A percentile compares a stretch with the other conserved stretches of the same genome.
Conservation (phyloP, 1,140 invertebrate genomes). For the Atta cephalotes region DNA sequence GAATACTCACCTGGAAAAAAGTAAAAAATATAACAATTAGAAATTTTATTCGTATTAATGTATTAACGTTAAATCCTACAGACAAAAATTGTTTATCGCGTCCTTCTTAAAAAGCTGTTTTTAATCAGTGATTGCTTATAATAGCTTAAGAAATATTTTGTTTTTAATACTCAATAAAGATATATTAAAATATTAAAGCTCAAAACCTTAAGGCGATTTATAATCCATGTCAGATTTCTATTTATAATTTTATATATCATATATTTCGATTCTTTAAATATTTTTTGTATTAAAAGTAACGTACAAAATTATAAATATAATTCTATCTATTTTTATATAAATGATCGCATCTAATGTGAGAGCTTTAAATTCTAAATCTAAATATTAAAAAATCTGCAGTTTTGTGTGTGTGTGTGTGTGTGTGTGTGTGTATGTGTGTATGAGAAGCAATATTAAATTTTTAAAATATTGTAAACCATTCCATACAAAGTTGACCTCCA, state of each 20-base stretch:
- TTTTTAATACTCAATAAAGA: neutral
- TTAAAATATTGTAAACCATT: neutral
- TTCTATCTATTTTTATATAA: neutral
- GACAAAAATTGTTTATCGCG: neutral
- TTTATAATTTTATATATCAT: neutral
- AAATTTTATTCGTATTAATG: neutral
- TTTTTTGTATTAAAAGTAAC: neutral
- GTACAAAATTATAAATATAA: constrained; percentile 6
- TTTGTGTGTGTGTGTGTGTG: neutral
- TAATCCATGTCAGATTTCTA: neutral
- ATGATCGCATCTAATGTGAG: neutral
- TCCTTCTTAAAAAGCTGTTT: neutral
- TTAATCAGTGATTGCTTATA: neutral
- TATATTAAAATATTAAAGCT: neutral
- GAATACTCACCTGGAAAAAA: constrained; percentile 70
- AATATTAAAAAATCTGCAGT: neutral
- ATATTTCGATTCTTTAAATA: neutral
- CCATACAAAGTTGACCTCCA: too few relatives aligned
- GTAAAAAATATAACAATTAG: neutral
- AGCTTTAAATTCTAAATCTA: neutral
- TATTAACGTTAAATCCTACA: too few relatives aligned
- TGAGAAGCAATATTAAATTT: neutral
- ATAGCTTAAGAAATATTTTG: neutral
- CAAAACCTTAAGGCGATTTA: neutral
- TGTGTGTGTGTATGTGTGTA: too few relatives aligned